A percentile compares a stretch with the other conserved stretches of the same genome.
Evolutionary conservation across 2,888 invertebrate species (phyloP).

Genomic region (Zootermopsis nevadensis): DNA sequence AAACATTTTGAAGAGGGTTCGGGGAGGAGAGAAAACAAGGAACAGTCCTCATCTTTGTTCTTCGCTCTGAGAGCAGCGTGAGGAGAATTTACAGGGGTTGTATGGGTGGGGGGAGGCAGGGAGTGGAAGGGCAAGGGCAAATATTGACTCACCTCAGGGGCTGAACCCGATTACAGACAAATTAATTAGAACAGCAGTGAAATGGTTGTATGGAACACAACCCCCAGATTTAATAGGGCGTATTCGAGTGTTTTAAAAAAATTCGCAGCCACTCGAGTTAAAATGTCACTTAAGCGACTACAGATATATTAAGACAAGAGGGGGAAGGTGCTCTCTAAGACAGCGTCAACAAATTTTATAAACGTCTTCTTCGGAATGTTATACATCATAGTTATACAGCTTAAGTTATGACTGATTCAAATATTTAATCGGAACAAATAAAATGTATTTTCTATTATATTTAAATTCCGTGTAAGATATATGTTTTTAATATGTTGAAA

Average conservation of each 20-base stretch:
- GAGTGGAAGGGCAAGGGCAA: constrained; percentile 21
- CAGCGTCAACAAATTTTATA: too few species aligned
- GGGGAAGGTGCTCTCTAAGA: too few species aligned
- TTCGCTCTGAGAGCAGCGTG: neutral
- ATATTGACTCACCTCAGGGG: constrained; percentile 42
- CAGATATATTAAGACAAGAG: too few species aligned
- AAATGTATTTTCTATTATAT: too few species aligned
- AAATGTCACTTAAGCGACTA: neutral
- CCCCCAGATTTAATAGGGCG: neutral
- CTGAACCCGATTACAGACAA: constrained; percentile 40
- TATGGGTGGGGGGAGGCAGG: neutral
- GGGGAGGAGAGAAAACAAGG: constrained; percentile 5
- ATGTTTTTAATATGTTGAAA: too few species aligned
- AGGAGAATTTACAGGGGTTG: neutral
- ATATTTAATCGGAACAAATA: too few species aligned
- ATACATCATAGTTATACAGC: too few species aligned
- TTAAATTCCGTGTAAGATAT: too few species aligned
- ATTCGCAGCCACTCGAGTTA: neutral
- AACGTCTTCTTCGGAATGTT: too few species aligned
- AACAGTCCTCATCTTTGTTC: constrained; percentile 8
- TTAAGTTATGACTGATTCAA: too few species aligned
- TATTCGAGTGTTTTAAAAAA: neutral
- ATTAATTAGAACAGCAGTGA: constrained; percentile 40
- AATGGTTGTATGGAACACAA: constrained; percentile 28
- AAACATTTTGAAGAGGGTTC: constrained; percentile 5